phyloP scores from a whole-genome alignment of 1,140 invertebrate genomes.

The Matsumurasca onukii region DNA sequence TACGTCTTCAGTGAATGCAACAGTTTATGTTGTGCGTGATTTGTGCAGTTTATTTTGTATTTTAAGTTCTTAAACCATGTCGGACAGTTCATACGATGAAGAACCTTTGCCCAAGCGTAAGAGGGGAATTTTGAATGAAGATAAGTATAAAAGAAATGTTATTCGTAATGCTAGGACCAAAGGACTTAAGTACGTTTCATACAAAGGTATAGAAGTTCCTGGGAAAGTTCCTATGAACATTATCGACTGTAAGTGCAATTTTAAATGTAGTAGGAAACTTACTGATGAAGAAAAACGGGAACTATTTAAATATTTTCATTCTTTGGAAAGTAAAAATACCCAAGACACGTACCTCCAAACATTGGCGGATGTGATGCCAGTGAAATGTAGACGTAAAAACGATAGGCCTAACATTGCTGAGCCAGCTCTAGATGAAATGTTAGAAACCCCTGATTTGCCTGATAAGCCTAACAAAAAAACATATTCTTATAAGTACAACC shows the following conservation, averaged over 20 bases:
- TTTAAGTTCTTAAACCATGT: background rate
- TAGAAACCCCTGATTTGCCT: background rate
- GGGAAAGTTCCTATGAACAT: background rate
- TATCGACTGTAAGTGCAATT: background rate
- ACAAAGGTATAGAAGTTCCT: background rate
- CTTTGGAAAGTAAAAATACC: background rate
- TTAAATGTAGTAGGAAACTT: slow-evolving; percentile 6
- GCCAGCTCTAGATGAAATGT: background rate
- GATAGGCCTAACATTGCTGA: background rate
- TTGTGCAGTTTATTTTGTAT: background rate
- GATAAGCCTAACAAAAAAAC: background rate
- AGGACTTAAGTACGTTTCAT: background rate
- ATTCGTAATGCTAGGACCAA: background rate
- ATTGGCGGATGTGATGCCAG: background rate
- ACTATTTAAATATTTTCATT: slow-evolving; percentile 2
- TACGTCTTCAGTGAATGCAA: background rate
- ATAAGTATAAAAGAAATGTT: background rate
- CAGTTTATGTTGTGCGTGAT: background rate
- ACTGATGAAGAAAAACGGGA: background rate
- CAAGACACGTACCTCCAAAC: slow-evolving; percentile 4
- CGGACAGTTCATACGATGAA: background rate
- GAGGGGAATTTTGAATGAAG: background rate
- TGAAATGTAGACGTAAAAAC: slow-evolving; percentile 8
- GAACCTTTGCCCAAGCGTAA: background rate
- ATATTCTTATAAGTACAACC: background rate